A percentile compares a stretch with the other conserved stretches of the same genome.
These are phyloP conservation scores for Thamnaconus septentrionalis DNA, from an alignment of 2,113 vertebrate species.

Conservation along the genomic window DNA sequence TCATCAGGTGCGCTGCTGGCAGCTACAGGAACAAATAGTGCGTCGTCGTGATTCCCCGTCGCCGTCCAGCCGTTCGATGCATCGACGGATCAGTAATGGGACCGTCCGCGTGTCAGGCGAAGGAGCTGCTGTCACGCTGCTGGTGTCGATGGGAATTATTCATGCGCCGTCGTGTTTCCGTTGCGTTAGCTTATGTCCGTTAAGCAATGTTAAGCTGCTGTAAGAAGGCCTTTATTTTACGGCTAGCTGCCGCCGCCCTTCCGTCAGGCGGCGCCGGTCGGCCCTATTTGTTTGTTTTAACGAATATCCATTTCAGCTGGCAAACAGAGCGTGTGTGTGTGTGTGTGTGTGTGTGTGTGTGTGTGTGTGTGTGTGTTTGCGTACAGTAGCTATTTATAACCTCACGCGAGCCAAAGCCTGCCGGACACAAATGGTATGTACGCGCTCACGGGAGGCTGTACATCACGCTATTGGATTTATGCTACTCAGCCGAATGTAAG, in stretches of 20 bases:
- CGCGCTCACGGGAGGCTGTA: constrained; percentile 48
- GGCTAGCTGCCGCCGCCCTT: constrained; percentile 44
- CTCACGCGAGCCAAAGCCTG: constrained; percentile 30
- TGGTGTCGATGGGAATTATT: constrained; percentile 56
- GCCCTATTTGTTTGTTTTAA: constrained; percentile 63
- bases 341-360: no score
- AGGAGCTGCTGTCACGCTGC: constrained; percentile 23
- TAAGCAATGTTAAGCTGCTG: constrained; percentile 51
- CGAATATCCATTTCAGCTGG: constrained; percentile 64
- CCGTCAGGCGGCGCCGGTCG: constrained; percentile 36
- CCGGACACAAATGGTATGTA: constrained; percentile 43
- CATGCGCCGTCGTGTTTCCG: constrained; percentile 15
- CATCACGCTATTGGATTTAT: constrained; percentile 57
- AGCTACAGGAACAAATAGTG: constrained; percentile 47
- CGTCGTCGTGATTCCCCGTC: constrained; percentile 2
- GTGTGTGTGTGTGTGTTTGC: no score
- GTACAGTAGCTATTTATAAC: constrained; percentile 72
- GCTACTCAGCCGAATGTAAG: constrained; percentile 49
- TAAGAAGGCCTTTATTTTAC: constrained; percentile 40
- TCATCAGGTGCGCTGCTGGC: constrained; percentile 36
- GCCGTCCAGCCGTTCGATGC: constrained; percentile 48
- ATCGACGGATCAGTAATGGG: constrained; percentile 52
- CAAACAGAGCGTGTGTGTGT: constrained; percentile 54
- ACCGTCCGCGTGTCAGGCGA: constrained; percentile 12
- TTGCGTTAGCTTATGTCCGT: constrained; percentile 41